A percentile compares a stretch with the other conserved stretches of the same genome.
Conservation (phyloP, 2,113 vertebrate genomes). For the Upupa epops region DNA sequence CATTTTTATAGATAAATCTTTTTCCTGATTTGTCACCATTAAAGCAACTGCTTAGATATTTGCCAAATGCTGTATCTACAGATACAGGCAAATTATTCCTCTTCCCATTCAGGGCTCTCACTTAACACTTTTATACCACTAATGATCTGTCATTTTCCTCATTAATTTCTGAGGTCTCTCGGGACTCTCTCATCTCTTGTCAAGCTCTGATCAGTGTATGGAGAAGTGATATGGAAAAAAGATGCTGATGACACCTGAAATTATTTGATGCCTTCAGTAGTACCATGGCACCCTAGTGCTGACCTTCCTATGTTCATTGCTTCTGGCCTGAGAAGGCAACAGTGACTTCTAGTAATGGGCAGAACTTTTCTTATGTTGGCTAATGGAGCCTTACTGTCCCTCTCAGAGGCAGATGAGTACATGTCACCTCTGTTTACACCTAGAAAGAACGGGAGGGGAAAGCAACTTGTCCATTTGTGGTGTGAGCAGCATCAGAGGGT, state of each 20-base stretch:
- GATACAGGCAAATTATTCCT: neutral
- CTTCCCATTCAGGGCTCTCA: neutral
- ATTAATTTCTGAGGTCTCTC: neutral
- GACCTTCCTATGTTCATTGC: neutral
- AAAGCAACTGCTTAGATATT: neutral
- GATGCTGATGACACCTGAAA: neutral
- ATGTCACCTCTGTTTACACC: neutral
- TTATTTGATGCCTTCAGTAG: neutral
- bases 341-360: neutral
- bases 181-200: neutral
- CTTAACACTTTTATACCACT: neutral
- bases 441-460: conserved; percentile 15
- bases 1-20: neutral
- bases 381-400: conserved; percentile 22
- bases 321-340: conserved; percentile 11
- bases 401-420: neutral
- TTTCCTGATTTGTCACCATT: neutral
- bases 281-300: neutral
- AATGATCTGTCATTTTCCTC: neutral
- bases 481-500: neutral
- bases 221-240: neutral
- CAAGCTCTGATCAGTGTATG: neutral
- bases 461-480: neutral
- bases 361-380: neutral
- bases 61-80: neutral